These are phyloP conservation scores for Neotoxoptera formosana DNA, from an alignment of 1,140 invertebrate species.

Conservation along the genomic window DNA sequence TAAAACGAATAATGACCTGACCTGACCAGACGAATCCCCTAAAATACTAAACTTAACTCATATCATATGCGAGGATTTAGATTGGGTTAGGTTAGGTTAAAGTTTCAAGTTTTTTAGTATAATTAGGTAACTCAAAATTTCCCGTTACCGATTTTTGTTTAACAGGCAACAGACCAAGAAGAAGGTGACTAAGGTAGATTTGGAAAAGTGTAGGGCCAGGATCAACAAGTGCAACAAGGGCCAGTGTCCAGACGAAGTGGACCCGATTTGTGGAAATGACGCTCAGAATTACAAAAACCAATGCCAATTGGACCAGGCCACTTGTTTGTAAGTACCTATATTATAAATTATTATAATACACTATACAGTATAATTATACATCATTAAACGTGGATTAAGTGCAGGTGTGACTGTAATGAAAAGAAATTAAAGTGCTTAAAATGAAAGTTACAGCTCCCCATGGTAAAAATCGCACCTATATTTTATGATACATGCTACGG, in stretches of 20 bases:
- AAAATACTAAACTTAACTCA: not conserved
- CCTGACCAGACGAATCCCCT: not conserved
- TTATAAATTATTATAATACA: not conserved
- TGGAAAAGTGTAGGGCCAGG: constrained; percentile 77
- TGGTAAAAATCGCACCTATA: not conserved
- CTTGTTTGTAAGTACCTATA: constrained; percentile 77
- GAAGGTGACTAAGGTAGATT: constrained; percentile 74
- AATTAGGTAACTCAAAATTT: not conserved
- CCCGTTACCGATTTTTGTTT: not conserved
- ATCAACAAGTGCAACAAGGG: constrained; percentile 77
- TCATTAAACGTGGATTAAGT: not conserved
- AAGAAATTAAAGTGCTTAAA: not conserved
- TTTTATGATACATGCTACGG: not conserved
- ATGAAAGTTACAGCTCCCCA: not conserved
- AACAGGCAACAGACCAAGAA: constrained; percentile 64
- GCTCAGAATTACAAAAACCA: constrained; percentile 82
- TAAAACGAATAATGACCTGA: not conserved
- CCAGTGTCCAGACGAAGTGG: constrained; percentile 69
- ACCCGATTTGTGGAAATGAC: constrained; percentile 85
- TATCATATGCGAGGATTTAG: not conserved
- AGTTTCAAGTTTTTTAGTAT: not conserved
- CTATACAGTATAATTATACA: not conserved
- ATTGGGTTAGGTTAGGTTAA: not conserved
- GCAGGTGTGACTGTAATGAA: not conserved
- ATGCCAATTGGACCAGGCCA: constrained; percentile 81